These are phyloP conservation scores for Andrena flavipes DNA, from an alignment of 2,888 invertebrate species.

Conservation along the genomic window DNA sequence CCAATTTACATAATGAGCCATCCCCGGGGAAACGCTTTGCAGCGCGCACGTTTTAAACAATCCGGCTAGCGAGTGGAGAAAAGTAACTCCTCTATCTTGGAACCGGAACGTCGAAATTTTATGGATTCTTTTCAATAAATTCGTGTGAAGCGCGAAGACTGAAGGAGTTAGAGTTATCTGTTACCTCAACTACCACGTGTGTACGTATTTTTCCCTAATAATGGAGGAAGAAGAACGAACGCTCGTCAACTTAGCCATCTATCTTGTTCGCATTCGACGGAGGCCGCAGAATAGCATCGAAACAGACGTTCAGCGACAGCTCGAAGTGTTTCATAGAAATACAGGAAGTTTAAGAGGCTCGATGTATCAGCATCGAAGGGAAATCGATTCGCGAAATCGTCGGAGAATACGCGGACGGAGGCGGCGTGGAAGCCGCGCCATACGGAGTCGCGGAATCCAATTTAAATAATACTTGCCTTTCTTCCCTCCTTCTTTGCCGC, in stretches of 20 bases:
- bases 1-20: conserved; percentile 27
- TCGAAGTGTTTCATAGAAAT: not conserved
- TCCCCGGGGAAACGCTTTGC: conserved; percentile 22
- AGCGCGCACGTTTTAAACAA: conserved; percentile 5
- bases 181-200: too few species aligned
- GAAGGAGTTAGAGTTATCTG: not conserved
- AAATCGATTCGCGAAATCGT: conserved; percentile 37
- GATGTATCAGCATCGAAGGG: conserved; percentile 34
- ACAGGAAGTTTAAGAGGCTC: conserved; percentile 1
- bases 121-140: conserved; percentile 4
- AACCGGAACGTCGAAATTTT: not conserved
- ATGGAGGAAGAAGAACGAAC: too few species aligned
- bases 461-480: conserved; percentile 74
- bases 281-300: not conserved
- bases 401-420: conserved; percentile 65
- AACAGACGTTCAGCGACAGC: not conserved
- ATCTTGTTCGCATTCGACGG: not conserved
- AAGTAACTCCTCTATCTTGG: conserved; percentile 6
- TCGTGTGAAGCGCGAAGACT: not conserved
- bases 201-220: too few species aligned
- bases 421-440: conserved; percentile 66
- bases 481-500: conserved; percentile 36
- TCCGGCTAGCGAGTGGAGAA: conserved; percentile 1
- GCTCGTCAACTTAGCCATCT: too few species aligned
- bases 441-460: conserved; percentile 75